These are phyloP conservation scores for Pygoscelis antarcticus DNA, from an alignment of 2,113 vertebrate species.

Conservation along the genomic window DNA sequence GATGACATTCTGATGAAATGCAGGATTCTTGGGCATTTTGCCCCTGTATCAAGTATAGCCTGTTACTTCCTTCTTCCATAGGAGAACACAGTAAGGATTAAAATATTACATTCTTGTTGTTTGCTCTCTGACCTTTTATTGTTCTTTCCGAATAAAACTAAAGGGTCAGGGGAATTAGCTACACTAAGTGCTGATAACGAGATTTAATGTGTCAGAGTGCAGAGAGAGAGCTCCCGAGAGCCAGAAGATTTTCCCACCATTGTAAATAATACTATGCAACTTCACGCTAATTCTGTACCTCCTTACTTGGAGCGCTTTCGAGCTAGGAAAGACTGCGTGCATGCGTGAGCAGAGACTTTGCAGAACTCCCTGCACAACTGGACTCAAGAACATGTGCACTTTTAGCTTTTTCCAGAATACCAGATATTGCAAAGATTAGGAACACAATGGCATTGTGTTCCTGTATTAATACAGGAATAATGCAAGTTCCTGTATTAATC, in stretches of 20 bases:
- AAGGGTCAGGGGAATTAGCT: not conserved
- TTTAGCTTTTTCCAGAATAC: not conserved
- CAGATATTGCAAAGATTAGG: not conserved
- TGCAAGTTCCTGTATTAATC: not conserved
- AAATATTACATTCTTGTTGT: not conserved
- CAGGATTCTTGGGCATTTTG: not conserved
- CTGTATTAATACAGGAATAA: not conserved
- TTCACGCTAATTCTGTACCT: not conserved
- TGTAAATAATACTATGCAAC: not conserved
- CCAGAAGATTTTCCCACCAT: not conserved
- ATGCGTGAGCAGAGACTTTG: not conserved
- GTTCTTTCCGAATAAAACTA: not conserved
- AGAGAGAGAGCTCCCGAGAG: not conserved
- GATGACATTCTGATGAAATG: rapidly evolving
- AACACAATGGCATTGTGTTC: not conserved
- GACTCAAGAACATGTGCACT: not conserved
- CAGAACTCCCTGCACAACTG: not conserved
- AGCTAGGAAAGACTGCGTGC: too few relatives aligned
- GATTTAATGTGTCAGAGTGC: not conserved
- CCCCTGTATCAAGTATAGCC: not conserved
- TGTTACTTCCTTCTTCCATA: not conserved
- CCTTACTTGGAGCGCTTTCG: not conserved
- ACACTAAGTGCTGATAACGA: not conserved
- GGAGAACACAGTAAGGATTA: not conserved
- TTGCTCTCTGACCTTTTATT: not conserved